phyloP scores from a whole-genome alignment of 2,888 invertebrate genomes.

The Agriopis aurantiaria region DNA sequence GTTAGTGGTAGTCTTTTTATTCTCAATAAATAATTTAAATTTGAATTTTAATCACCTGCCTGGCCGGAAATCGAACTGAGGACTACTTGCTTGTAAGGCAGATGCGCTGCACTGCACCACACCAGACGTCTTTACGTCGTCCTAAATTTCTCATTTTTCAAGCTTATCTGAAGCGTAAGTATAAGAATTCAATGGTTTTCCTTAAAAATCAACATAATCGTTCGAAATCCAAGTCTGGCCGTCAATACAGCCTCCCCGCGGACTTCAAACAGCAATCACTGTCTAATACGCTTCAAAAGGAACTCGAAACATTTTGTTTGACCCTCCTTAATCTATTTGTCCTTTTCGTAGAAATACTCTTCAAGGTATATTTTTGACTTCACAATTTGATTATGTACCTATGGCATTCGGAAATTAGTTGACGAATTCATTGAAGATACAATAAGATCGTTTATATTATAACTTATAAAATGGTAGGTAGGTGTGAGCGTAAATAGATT shows the following conservation, averaged over 20 bases:
- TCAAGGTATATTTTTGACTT: conserved; percentile 14
- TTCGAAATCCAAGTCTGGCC: neutral
- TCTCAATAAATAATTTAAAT: no score
- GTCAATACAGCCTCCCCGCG: conserved; percentile 8
- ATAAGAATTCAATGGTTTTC: neutral
- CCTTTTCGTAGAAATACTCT: conserved; percentile 28
- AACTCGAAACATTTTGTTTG: conserved; percentile 33
- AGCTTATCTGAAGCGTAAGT: no score
- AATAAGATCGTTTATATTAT: neutral
- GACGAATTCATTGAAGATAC: neutral
- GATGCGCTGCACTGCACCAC: no score
- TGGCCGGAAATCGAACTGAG: no score
- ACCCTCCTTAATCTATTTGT: conserved; percentile 32
- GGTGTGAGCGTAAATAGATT: no score
- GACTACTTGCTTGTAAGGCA: no score
- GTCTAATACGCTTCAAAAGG: conserved; percentile 24
- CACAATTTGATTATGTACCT: conserved; percentile 23
- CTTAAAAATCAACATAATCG: conserved; percentile 9
- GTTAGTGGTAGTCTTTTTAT: no score
- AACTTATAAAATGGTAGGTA: no score
- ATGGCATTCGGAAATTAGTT: conserved; percentile 5
- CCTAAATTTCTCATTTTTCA: no score
- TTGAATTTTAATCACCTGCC: no score
- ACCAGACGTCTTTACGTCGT: no score
- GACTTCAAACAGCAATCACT: conserved; percentile 29